Evolutionary conservation across 2,888 invertebrate species (phyloP).

Genomic region (Phasia obesa): DNA sequence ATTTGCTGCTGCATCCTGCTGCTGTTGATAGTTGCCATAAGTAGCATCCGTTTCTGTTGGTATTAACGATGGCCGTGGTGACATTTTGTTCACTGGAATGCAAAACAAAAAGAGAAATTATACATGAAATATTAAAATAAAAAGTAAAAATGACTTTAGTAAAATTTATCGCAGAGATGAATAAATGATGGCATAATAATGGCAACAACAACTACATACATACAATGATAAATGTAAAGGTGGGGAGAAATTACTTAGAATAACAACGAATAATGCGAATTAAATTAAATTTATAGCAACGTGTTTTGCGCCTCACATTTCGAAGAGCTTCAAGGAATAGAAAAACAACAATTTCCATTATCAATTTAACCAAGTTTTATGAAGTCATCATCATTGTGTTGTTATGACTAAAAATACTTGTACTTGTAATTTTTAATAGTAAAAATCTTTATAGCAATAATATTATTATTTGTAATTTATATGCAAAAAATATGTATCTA

Average conservation of each 20-base stretch:
- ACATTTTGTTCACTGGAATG: slow-evolving; percentile 87
- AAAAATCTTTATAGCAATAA: slow-evolving; percentile 17
- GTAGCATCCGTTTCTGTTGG: slow-evolving; percentile 82
- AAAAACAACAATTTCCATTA: neutral
- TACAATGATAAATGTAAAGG: slow-evolving; percentile 7
- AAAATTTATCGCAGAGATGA: slow-evolving; percentile 12
- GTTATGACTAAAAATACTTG: slow-evolving; percentile 17
- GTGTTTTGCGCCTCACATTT: slow-evolving; percentile 6
- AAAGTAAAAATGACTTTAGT: slow-evolving; percentile 10
- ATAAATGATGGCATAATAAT: slow-evolving; percentile 29
- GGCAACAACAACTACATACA: neutral
- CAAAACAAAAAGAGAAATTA: slow-evolving; percentile 43
- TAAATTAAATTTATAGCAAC: slow-evolving; percentile 55
- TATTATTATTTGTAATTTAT: slow-evolving; percentile 49
- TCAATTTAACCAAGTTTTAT: slow-evolving; percentile 26
- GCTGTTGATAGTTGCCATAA: slow-evolving; percentile 77
- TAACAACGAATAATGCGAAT: slow-evolving; percentile 58
- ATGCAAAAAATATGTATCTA: slow-evolving; percentile 4
- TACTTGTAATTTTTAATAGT: neutral
- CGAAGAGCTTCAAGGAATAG: neutral
- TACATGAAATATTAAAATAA: too few relatives aligned
- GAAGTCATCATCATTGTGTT: slow-evolving; percentile 14
- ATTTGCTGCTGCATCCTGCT: slow-evolving; percentile 81
- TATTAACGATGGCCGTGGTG: slow-evolving; percentile 85
- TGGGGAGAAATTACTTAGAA: slow-evolving; percentile 44